Evolutionary conservation across 1,140 invertebrate genomes (phyloP), one percentile per base, ranked within the genome.

Genomic region (Pseudomyrmex gracilis): DNA sequence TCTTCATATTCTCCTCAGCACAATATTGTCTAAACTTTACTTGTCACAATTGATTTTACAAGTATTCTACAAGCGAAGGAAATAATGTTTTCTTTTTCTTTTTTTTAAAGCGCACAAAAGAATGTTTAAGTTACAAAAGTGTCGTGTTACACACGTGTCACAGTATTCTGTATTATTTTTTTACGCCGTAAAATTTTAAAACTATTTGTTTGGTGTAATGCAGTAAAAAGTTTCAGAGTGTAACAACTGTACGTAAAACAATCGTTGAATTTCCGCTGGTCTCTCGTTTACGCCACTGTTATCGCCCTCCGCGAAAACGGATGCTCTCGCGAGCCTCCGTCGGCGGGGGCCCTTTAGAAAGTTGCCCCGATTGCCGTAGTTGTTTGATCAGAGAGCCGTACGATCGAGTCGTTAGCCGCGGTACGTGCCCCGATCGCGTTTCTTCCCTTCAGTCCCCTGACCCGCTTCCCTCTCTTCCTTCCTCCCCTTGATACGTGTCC

Each of bases 371-470:
- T 61, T 63, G 58, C 87, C 66, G 73, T 63, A 71, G 63, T 84
- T 89, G 78, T 89, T 89, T 89, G 84, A 89, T 89, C 87, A 86
- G 87, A 89, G 78, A 74, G 80, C 84, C 71, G 71, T 85, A 88
- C 85, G 70, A 70, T 77, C 87, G 87, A 86, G 85, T 89, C 87
- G 87, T 89, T 89, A 89, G 73, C 77, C 49, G 34, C 34, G 55
- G 73, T 89, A 89, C 87, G 87, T 89, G 87, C 74, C 53, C 66
- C 73, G 85, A 87, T 87, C 82, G 82, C 34, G 58, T 73, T 84
- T 87, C 68, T 47, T 22, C 34, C 51, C 64, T 34, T 13, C 24
- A 34, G 34, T 9, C 24, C 10, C 22, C 45, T 12, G 64, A 34
- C 34, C n/a, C 17, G 43, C 20, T 20, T 22, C 55, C 7, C 24